Conservation (phyloP, 92 coral and sea anemone species). For the Muricea muricata region DNA sequence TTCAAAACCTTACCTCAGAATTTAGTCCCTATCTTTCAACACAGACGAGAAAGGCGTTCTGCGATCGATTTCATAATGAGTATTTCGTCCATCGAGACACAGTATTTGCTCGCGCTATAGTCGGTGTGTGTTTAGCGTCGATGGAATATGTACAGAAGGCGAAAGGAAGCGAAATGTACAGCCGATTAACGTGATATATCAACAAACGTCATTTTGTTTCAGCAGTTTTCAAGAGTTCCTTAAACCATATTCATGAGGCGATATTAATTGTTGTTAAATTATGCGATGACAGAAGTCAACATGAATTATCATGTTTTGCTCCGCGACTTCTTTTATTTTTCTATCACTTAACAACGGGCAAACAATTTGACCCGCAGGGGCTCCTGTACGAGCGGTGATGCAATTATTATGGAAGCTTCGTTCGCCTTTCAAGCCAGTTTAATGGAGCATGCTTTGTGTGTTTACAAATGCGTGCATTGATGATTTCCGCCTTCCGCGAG, state of each 20-base stretch:
- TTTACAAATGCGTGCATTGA: not conserved
- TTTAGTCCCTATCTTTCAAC: not conserved
- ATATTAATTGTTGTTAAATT: not conserved
- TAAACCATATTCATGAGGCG: not conserved
- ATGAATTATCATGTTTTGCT: not conserved
- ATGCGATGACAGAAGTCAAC: not conserved
- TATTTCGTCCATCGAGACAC: not conserved
- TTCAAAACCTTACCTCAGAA: not conserved
- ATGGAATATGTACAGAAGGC: not conserved
- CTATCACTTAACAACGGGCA: not conserved
- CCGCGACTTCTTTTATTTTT: not conserved
- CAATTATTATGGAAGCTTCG: not conserved
- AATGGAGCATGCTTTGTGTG: not conserved
- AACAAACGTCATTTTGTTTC: slow-evolving; percentile 7
- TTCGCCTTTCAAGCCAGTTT: no score
- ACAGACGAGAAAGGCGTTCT: not conserved
- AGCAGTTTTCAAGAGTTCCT: slow-evolving; percentile 10
- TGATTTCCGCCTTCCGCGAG: no score
- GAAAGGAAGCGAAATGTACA: not conserved
- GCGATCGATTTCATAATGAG: not conserved
- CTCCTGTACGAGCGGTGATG: no score
- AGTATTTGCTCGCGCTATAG: not conserved
- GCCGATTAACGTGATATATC: not conserved
- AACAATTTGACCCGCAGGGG: slow-evolving; percentile 2
- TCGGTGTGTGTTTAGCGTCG: not conserved